phyloP scores from a whole-genome alignment of 2,888 invertebrate species.

The Osmoderma eremita region DNA sequence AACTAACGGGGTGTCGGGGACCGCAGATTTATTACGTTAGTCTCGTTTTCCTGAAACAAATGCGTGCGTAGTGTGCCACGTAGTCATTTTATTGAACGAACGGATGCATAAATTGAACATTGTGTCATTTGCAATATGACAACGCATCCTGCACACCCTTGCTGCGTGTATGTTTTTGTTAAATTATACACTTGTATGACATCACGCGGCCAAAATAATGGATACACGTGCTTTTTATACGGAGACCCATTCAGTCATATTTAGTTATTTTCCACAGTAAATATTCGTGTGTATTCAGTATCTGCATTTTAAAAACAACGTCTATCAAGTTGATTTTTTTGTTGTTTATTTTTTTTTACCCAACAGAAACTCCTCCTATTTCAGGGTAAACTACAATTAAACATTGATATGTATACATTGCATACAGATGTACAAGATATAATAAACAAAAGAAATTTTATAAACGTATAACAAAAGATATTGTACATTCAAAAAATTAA shows the following conservation, averaged over 20 bases:
- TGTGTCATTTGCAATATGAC: conserved; percentile 17
- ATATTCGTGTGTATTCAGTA: too few relatives aligned
- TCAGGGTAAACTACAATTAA: too few relatives aligned
- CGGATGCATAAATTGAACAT: conserved; percentile 14
- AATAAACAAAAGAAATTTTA: too few relatives aligned
- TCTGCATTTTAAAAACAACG: too few relatives aligned
- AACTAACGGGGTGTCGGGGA: neutral
- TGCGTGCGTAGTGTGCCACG: neutral
- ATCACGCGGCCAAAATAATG: neutral
- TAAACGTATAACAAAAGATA: too few relatives aligned
- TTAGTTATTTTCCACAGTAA: too few relatives aligned
- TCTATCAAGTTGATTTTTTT: too few relatives aligned
- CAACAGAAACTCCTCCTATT: too few relatives aligned
- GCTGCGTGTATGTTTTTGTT: conserved; percentile 5
- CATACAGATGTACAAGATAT: too few relatives aligned
- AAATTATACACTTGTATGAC: neutral
- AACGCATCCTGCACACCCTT: neutral
- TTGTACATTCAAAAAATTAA: too few relatives aligned
- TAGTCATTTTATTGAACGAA: conserved; percentile 14
- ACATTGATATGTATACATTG: too few relatives aligned
- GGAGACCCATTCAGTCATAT: neutral
- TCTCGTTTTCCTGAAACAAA: conserved; percentile 1
- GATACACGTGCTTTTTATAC: neutral
- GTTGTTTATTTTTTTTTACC: too few relatives aligned
- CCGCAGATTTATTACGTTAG: conserved; percentile 18